These are phyloP conservation scores for Hippocampus mohnikei DNA, from an alignment of 2,113 vertebrate species.

Conservation along the genomic window DNA sequence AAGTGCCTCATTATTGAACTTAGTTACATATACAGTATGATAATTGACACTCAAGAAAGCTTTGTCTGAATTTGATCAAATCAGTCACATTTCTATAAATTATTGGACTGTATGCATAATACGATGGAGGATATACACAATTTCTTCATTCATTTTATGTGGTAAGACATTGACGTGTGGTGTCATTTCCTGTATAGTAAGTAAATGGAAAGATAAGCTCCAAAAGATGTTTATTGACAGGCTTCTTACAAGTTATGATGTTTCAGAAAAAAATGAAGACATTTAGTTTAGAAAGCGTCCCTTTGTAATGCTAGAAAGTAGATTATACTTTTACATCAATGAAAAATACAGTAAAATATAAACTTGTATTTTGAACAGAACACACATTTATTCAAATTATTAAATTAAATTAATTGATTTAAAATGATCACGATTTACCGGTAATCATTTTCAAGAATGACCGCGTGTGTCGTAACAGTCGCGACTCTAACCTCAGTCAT, in stretches of 20 bases:
- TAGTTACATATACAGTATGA: not conserved
- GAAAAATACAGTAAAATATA: not conserved
- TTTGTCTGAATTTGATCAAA: not conserved
- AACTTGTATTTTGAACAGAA: not conserved
- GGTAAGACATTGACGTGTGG: no score
- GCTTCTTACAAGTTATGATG: not conserved
- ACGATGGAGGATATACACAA: no score
- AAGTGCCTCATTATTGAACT: not conserved
- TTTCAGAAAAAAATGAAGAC: not conserved
- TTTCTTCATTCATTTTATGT: no score
- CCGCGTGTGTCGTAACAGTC: no score
- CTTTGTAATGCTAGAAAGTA: no score
- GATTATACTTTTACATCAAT: not conserved
- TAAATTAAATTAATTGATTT: not conserved
- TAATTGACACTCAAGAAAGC: not conserved
- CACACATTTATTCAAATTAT: not conserved
- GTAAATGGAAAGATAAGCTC: no score
- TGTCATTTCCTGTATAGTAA: no score
- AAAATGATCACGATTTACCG: not conserved
- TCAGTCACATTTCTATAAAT: not conserved
- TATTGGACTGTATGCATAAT: no score
- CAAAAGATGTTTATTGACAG: not conserved
- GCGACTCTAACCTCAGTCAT: not conserved
- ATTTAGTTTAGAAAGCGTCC: not conserved
- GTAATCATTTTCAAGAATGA: not conserved